Percentiles rank a stretch among this genome's conserved stretches.
Conservation (phyloP, 1,140 invertebrate genomes). For the Littorina saxatilis region DNA sequence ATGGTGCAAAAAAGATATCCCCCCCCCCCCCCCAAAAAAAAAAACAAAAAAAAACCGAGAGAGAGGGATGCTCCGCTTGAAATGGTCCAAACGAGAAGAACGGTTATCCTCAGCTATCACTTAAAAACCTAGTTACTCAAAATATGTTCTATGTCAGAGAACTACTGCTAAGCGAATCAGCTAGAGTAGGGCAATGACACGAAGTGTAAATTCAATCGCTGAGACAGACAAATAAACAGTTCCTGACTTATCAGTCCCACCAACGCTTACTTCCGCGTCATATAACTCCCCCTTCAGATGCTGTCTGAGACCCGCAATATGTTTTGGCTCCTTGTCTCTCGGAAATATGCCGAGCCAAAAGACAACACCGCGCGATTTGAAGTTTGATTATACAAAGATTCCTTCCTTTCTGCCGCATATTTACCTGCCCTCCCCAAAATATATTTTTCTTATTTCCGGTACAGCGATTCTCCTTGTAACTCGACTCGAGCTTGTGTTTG, state of each 20-base stretch:
- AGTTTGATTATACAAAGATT: neutral
- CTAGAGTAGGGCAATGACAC: too few species aligned
- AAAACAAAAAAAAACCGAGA: too few species aligned
- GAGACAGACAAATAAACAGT: slow-evolving; percentile 13
- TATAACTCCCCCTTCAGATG: neutral
- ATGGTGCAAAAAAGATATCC: too few species aligned
- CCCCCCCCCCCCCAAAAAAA: too few species aligned
- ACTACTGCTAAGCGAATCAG: too few species aligned
- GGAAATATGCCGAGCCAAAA: neutral
- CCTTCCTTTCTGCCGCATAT: neutral
- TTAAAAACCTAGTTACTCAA: too few species aligned
- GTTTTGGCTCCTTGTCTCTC: neutral
- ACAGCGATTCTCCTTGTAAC: neutral
- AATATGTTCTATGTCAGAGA: too few species aligned
- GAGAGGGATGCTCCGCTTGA: too few species aligned
- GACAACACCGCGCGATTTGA: neutral
- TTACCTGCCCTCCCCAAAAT: neutral
- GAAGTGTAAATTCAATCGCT: too few species aligned
- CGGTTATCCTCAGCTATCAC: too few species aligned
- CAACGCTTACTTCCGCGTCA: neutral
- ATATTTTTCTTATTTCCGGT: neutral
- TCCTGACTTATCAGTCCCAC: neutral
- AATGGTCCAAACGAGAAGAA: too few species aligned
- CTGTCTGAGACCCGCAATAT: neutral
- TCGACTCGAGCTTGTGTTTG: neutral